These are phyloP conservation scores for Poeciliopsis gracilis DNA, from an alignment of 2,797 vertebrate genomes.

Conservation along the genomic window DNA sequence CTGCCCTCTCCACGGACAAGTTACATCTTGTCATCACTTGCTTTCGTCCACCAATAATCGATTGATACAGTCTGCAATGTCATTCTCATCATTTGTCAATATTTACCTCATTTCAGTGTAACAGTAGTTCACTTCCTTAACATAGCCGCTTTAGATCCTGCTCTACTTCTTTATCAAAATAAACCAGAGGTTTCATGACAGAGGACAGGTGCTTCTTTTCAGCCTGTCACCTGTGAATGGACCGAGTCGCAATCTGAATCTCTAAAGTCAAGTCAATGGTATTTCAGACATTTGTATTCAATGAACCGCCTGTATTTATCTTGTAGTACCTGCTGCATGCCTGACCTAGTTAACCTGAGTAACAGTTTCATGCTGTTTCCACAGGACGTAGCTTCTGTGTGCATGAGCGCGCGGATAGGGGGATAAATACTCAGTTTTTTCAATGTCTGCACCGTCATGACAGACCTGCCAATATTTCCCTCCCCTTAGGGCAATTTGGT, in stretches of 20 bases:
- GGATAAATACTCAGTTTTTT: slow-evolving; percentile 20
- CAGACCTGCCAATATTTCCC: slow-evolving; percentile 42
- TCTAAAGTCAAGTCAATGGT: slow-evolving; percentile 73
- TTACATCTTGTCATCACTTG: slow-evolving; percentile 57
- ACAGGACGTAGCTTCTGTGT: slow-evolving; percentile 47
- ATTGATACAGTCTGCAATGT: slow-evolving; percentile 83
- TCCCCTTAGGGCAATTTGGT: slow-evolving; percentile 18
- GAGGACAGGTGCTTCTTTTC: slow-evolving; percentile 41
- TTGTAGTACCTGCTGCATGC: slow-evolving; percentile 78
- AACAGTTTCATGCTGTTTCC: slow-evolving; percentile 47
- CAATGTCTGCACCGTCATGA: neutral
- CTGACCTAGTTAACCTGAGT: slow-evolving; percentile 48
- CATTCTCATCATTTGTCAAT: slow-evolving; percentile 70
- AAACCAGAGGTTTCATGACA: slow-evolving; percentile 50
- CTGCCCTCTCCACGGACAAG: slow-evolving; percentile 43
- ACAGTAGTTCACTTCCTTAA: slow-evolving; percentile 35
- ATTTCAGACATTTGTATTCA: slow-evolving; percentile 81
- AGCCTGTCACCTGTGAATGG: slow-evolving; percentile 47
- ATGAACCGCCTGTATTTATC: slow-evolving; percentile 61
- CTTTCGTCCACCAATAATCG: slow-evolving; percentile 66
- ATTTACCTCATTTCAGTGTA: slow-evolving; percentile 42
- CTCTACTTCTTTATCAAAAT: slow-evolving; percentile 33
- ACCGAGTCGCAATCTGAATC: slow-evolving; percentile 43
- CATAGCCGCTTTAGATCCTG: slow-evolving; percentile 24
- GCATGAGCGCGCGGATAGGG: slow-evolving; percentile 15